These are phyloP conservation scores for Ooceraea biroi DNA, from an alignment of 1,140 invertebrate species.

Conservation along the genomic window DNA sequence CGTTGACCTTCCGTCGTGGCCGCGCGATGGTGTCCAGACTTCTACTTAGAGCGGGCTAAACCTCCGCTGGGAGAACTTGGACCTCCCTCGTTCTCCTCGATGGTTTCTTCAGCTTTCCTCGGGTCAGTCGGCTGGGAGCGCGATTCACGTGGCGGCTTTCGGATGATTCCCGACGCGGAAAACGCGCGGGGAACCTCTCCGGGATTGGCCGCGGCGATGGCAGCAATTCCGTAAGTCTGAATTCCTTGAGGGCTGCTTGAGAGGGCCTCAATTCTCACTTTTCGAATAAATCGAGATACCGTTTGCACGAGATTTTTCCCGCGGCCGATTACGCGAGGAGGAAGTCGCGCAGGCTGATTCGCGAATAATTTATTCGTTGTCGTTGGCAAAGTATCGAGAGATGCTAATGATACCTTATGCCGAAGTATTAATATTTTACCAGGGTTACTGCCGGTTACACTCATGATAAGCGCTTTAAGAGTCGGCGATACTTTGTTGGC, in stretches of 20 bases:
- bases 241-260: too few relatives aligned
- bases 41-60: slow-evolving; percentile 75
- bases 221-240: too few relatives aligned
- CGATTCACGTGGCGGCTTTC: too few relatives aligned
- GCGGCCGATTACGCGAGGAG: not conserved
- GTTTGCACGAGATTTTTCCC: not conserved
- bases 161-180: too few relatives aligned
- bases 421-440: slow-evolving; percentile 40
- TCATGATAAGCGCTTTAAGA: slow-evolving; percentile 8
- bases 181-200: too few relatives aligned
- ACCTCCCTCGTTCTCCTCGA: slow-evolving; percentile 54
- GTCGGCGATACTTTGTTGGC: slow-evolving; percentile 1
- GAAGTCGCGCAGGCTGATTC: not conserved
- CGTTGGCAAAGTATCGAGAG: not conserved
- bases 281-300: not conserved
- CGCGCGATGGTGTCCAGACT: slow-evolving; percentile 73
- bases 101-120: slow-evolving; percentile 18
- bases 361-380: slow-evolving; percentile 29
- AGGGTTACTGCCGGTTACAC: slow-evolving; percentile 3
- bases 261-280: too few relatives aligned
- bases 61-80: slow-evolving; percentile 69
- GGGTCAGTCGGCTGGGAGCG: slow-evolving; percentile 17
- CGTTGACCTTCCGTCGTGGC: slow-evolving; percentile 79
- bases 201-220: too few relatives aligned
- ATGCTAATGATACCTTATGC: slow-evolving; percentile 27